Base-by-base conservation (phyloP, 2,888 invertebrate species). In the Cephus pulcher region DNA sequence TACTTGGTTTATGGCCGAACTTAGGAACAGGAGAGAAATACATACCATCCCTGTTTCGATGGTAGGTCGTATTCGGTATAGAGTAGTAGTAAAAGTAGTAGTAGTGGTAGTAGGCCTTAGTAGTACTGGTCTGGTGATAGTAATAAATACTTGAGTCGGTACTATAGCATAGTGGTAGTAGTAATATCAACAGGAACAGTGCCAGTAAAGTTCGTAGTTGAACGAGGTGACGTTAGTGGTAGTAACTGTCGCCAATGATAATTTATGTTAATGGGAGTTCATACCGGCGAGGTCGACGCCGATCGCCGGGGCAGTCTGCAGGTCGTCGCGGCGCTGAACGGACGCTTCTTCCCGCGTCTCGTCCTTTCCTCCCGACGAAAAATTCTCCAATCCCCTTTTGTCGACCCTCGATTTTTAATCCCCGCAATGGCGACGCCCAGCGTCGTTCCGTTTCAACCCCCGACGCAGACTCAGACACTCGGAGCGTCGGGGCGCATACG, bases 241-340 rank as follows among this genome's bases (percentile, higher is more conserved):
- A 84, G 89, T 89, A 90, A 93, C 93, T 93, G 93, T 94, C 93
- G 93, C 93, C 93, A 92, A 93, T 92, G 93, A 93, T 93, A 94
- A 94, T 94, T 93, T 92, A 92, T 92, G 91, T 90, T 91, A 91
- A 92, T 91, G 91, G 90, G 88, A 86, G 88, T 88, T 89, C 86
- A 87, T 88, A 88, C 86, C 87, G 89, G 83, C 85, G 83, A 82
- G 84, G 82, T 84, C 81, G 84, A 78, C 81, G 83, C 80, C 84
- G 82, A 84, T 84, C 82, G 82, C 80, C 85, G 85, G 84, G 86
- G 85, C 90, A 91, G 91, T 91, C 88, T 86, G 88, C 86, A 84
- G 86, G 84, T 85, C 88, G 88, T 89, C 89, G 89, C 85, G 84
- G 88, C 81, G 84, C 85, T 84, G 89, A 83, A 82, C 87, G 87